Evolutionary conservation across 2,888 invertebrate species (phyloP), one percentile per base, ranked within the genome.

Genomic region (Creontiades dilutus): DNA sequence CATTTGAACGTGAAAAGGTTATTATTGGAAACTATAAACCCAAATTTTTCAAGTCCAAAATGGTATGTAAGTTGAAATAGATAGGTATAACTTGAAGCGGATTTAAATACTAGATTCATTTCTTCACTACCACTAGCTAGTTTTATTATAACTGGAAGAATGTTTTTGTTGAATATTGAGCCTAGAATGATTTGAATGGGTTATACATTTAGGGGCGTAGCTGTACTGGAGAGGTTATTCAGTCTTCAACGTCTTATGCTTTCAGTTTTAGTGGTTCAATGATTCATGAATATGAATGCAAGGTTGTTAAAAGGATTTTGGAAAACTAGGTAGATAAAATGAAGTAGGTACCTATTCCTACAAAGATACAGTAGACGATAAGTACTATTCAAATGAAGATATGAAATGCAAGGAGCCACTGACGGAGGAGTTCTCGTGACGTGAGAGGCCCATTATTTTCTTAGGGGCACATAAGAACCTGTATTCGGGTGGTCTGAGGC

Each of bases 401-500:
- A 55, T 82, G 61, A 61, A 85, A 85, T 46, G 61, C 85, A 28
- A 57, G 85, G 68, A 85, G 85, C 61, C 61, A 61, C 61, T 28
- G 68, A 82, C 16, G 16, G 48, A 55, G 46, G 46, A 27, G 82
- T 27, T 55, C 46, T 14, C 52, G 37, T 19, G 61, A 85, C 68
- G 85, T 61, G 85, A 85, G 80, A 27, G 48, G 57, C 28, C 85
- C 37, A 85, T 85, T 61, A 85, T 85, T 61, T 85, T 57, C 55
- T 48, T 52, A 23, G 23, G 13, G 82, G 85, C 13, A 78, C 37
- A 47, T 19, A 61, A 61, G 61, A 37, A 47, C 46, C 82, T 14
- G 52, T 47, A 28, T 84, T 84, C 55, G 85, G 85, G 85, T 85
- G 85, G 85, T 85, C 85, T 85, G 28, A 47, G 14, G 68, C 55